Conservation (phyloP, 2,888 invertebrate genomes). For the Halictus quadricinctus region DNA sequence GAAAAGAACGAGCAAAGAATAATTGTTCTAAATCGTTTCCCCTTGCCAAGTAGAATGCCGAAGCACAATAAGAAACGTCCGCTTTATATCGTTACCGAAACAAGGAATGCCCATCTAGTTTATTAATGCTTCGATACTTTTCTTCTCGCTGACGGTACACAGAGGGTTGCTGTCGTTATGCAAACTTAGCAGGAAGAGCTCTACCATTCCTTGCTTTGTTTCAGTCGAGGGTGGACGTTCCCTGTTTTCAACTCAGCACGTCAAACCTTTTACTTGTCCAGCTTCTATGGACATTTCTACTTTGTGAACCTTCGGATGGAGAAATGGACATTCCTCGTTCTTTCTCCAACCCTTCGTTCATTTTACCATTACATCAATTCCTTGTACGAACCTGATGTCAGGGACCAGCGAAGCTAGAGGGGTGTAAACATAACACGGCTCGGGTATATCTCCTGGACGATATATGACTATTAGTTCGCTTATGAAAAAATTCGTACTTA, state of each 20-base stretch:
- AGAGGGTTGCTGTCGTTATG: slow-evolving; percentile 13
- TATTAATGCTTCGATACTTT: slow-evolving; percentile 12
- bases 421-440: too few relatives aligned
- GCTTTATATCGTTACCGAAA: neutral
- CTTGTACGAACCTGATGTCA: too few relatives aligned
- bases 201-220: slow-evolving; percentile 4
- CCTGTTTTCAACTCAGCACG: slow-evolving; percentile 1
- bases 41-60: neutral
- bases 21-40: neutral
- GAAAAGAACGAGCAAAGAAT: neutral
- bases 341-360: neutral
- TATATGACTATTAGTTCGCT: too few relatives aligned
- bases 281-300: slow-evolving; percentile 1
- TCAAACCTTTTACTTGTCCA: neutral
- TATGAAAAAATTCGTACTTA: too few relatives aligned
- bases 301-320: neutral
- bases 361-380: neutral
- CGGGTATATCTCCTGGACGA: too few relatives aligned
- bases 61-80: neutral
- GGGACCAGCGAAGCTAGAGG: too few relatives aligned
- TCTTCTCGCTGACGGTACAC: slow-evolving; percentile 9
- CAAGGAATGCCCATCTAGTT: neutral
- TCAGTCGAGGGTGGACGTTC: neutral
- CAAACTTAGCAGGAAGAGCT: neutral
- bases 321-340: neutral